Conservation (phyloP, 2,888 invertebrate genomes). For the Cephus rjabovi region DNA sequence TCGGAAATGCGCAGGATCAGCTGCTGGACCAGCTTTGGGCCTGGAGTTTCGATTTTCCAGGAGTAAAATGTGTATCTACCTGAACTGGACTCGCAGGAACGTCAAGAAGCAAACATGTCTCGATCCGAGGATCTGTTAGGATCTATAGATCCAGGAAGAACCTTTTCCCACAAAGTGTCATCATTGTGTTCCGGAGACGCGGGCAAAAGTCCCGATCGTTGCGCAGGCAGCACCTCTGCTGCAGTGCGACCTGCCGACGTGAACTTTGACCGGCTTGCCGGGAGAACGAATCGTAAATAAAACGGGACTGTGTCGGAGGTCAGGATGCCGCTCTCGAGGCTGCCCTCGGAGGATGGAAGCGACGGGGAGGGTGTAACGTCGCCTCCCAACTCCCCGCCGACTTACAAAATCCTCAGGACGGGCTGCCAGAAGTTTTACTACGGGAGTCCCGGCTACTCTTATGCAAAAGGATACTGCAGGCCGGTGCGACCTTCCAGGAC, state of each 20-base stretch:
- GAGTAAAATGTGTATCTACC: slow-evolving; percentile 7
- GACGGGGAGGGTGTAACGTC: slow-evolving; percentile 5
- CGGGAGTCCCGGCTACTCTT: background rate
- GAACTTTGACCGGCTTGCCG: background rate
- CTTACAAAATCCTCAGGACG: slow-evolving; percentile 1
- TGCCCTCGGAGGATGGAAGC: background rate
- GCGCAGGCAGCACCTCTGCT: no score
- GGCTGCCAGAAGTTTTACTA: slow-evolving; percentile 6
- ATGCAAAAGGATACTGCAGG: background rate
- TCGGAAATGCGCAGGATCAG: no score
- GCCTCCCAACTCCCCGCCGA: background rate
- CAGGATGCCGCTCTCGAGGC: background rate
- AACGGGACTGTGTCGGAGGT: background rate
- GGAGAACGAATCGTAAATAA: background rate
- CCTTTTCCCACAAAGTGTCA: background rate
- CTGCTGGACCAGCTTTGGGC: no score
- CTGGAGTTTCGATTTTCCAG: background rate
- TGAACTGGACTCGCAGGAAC: slow-evolving; percentile 13
- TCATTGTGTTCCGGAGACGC: background rate
- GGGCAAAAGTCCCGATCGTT: no score
- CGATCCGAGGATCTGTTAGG: background rate
- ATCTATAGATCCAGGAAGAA: background rate
- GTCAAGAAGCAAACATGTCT: slow-evolving; percentile 7
- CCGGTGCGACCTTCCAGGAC: background rate
- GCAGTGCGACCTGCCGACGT: no score